phyloP scores from a whole-genome alignment of 23 tunicate species.

The Clavelina lepadiformis region DNA sequence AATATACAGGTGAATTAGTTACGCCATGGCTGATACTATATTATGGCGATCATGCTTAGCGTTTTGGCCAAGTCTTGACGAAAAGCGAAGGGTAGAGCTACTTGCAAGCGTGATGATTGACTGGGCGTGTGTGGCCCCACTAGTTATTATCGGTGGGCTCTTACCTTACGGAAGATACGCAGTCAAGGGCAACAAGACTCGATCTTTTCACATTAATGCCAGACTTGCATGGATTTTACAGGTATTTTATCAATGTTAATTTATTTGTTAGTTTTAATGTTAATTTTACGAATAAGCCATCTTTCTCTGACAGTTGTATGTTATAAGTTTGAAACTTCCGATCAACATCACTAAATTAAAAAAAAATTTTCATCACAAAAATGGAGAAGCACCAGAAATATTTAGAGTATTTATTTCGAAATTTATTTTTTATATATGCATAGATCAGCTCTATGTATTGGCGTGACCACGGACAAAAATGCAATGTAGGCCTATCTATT shows the following conservation, averaged over 20 bases:
- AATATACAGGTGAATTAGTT: too few species aligned
- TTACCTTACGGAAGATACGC: slow-evolving; percentile 39
- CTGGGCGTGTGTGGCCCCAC: slow-evolving; percentile 40
- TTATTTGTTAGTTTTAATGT: too few species aligned
- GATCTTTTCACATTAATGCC: slow-evolving; percentile 12
- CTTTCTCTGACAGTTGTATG: background rate
- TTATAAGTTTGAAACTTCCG: background rate
- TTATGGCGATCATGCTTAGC: slow-evolving; percentile 8
- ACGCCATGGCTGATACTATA: slow-evolving; percentile 27
- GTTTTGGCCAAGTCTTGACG: slow-evolving; percentile 15
- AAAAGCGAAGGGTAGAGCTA: slow-evolving; percentile 21
- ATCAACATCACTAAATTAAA: background rate
- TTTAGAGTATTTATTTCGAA: too few species aligned
- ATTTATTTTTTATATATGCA: too few species aligned
- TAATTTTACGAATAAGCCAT: too few species aligned
- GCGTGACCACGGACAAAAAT: too few species aligned
- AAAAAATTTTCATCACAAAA: too few species aligned
- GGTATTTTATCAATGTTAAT: slow-evolving; percentile 10
- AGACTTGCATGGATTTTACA: slow-evolving; percentile 39
- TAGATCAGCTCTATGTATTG: too few species aligned
- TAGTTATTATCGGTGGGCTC: slow-evolving; percentile 26
- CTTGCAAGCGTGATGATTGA: slow-evolving; percentile 32
- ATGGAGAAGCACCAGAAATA: too few species aligned
- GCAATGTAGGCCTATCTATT: too few species aligned
- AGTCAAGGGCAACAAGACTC: background rate